phyloP scores from a whole-genome alignment of 2,113 vertebrate species.

The Catagonus wagneri region DNA sequence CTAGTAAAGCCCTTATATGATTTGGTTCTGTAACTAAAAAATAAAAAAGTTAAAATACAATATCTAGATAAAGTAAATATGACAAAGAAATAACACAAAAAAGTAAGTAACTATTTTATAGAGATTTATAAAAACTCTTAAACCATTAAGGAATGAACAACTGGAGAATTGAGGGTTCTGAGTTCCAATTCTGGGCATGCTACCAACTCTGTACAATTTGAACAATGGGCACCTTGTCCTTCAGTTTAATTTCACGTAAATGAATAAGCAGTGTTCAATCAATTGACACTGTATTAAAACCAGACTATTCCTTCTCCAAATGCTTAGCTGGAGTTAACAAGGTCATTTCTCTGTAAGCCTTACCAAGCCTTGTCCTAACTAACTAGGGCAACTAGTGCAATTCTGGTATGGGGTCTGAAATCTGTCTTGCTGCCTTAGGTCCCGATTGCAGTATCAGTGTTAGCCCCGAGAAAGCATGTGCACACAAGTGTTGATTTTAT shows the following conservation, averaged over 20 bases:
- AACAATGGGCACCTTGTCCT: not conserved
- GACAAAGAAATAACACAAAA: constrained; percentile 29
- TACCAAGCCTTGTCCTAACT: not conserved
- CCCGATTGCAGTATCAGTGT: not conserved
- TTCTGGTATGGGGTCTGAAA: not conserved
- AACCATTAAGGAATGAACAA: not conserved
- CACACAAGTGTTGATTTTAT: not conserved
- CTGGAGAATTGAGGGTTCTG: not conserved
- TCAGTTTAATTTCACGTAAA: not conserved
- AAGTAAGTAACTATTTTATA: not conserved
- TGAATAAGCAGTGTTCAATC: not conserved
- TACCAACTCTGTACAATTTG: not conserved
- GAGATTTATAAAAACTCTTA: not conserved
- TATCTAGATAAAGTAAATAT: constrained; percentile 14
- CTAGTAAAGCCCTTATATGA: not conserved
- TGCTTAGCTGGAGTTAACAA: not conserved
- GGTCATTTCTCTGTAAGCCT: not conserved
- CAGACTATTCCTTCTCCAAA: not conserved
- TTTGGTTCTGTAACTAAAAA: not conserved
- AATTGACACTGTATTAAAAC: not conserved
- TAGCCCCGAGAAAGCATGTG: not conserved
- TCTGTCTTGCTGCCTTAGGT: not conserved
- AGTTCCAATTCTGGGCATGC: not conserved
- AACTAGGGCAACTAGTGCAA: not conserved
- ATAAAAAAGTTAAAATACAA: not conserved